Conservation (phyloP, 2,888 invertebrate species). For the Oeneis ivallda region DNA sequence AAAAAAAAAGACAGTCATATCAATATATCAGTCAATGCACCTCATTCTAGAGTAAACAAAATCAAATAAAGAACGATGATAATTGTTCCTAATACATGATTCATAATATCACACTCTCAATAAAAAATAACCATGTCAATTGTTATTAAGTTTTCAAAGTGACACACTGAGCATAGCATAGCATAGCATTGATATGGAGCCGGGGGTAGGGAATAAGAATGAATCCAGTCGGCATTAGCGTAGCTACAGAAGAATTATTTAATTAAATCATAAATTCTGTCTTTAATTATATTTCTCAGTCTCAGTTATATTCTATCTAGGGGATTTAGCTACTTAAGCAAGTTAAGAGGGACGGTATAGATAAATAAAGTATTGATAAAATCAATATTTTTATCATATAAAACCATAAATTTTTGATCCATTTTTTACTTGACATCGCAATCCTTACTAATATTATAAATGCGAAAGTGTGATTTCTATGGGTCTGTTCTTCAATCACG, state of each 20-base stretch:
- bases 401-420: not conserved
- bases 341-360: not conserved
- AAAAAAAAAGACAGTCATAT: no score
- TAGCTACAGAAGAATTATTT: not conserved
- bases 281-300: not conserved
- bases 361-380: no score
- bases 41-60: no score
- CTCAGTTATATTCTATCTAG: not conserved
- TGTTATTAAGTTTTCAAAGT: constrained; percentile 10
- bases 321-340: not conserved
- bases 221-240: not conserved
- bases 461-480: no score
- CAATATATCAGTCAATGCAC: no score
- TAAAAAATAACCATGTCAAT: no score
- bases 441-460: no score
- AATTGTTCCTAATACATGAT: not conserved
- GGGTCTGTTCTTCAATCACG: no score
- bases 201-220: constrained; percentile 17
- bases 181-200: constrained; percentile 35
- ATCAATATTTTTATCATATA: not conserved
- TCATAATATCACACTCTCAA: no score
- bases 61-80: not conserved
- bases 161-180: constrained; percentile 21
- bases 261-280: no score
- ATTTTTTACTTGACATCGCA: no score